These are phyloP conservation scores for Hymenopus coronatus DNA, from an alignment of 2,888 invertebrate genomes.

Conservation along the genomic window DNA sequence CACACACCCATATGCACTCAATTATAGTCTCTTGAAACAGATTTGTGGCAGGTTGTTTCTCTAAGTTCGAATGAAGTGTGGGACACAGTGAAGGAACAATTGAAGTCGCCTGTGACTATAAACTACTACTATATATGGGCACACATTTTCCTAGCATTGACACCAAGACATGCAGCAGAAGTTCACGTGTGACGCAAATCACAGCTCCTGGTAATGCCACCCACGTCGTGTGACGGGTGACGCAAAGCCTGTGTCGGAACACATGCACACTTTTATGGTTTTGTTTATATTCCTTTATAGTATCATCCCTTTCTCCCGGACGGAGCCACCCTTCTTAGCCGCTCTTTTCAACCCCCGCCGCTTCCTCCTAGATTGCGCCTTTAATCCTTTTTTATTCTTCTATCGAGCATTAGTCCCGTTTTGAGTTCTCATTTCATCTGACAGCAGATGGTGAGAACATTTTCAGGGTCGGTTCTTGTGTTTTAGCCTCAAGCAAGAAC, in stretches of 20 bases:
- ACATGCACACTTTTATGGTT: conserved; percentile 13
- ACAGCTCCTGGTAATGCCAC: background rate
- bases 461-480: background rate
- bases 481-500: background rate
- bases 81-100: too few species aligned
- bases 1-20: too few species aligned
- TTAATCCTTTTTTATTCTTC: background rate
- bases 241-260: conserved; percentile 8
- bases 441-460: background rate
- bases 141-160: too few species aligned
- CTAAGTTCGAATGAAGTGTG: too few species aligned
- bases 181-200: background rate
- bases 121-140: too few species aligned
- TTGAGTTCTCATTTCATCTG: background rate
- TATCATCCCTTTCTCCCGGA: background rate
- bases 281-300: conserved; percentile 5
- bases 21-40: too few species aligned
- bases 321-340: background rate
- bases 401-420: background rate
- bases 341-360: background rate
- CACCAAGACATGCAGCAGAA: too few species aligned
- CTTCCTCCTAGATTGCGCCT: background rate
- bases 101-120: too few species aligned
- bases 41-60: too few species aligned
- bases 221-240: background rate